phyloP scores from a whole-genome alignment of 1,140 invertebrate species.

The Orius laevigatus region DNA sequence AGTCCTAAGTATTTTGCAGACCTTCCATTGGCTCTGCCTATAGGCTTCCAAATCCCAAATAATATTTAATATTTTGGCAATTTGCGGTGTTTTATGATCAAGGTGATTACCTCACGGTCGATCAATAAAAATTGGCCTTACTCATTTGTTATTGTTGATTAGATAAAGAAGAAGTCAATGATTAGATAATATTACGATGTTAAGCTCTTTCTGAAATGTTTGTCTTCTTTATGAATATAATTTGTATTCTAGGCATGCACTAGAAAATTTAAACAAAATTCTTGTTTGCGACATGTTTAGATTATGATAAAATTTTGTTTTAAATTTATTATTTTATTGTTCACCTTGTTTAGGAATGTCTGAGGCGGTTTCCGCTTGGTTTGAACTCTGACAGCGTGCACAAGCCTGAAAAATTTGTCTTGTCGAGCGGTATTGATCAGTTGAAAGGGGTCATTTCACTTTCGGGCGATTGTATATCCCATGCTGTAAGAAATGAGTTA shows the following conservation, averaged over 20 bases:
- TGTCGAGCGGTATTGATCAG: slow-evolving; percentile 68
- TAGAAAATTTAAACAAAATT: slow-evolving; percentile 6
- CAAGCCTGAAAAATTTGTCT: slow-evolving; percentile 77
- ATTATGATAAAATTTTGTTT: background rate
- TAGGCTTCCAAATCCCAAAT: too few relatives aligned
- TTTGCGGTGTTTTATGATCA: too few relatives aligned
- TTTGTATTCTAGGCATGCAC: background rate
- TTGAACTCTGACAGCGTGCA: slow-evolving; percentile 55
- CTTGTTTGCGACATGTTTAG: too few relatives aligned
- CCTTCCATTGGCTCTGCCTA: background rate
- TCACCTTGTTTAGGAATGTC: slow-evolving; percentile 51
- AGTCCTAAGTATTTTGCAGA: background rate
- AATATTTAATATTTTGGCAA: too few relatives aligned
- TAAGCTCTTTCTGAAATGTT: too few relatives aligned
- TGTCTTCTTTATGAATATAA: slow-evolving; percentile 5
- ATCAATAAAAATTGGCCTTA: background rate
- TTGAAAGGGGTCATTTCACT: slow-evolving; percentile 81
- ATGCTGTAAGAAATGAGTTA: slow-evolving; percentile 50
- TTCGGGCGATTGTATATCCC: slow-evolving; percentile 77
- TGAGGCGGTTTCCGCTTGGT: slow-evolving; percentile 65
- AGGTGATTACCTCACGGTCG: too few relatives aligned
- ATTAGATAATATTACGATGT: too few relatives aligned
- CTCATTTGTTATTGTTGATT: slow-evolving; percentile 4
- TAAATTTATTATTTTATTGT: background rate
- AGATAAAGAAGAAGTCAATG: too few relatives aligned